Evolutionary conservation across 2,113 vertebrate species (phyloP), one percentile per base, ranked within the genome.

Genomic region (Xiphorhynchus elegans): DNA sequence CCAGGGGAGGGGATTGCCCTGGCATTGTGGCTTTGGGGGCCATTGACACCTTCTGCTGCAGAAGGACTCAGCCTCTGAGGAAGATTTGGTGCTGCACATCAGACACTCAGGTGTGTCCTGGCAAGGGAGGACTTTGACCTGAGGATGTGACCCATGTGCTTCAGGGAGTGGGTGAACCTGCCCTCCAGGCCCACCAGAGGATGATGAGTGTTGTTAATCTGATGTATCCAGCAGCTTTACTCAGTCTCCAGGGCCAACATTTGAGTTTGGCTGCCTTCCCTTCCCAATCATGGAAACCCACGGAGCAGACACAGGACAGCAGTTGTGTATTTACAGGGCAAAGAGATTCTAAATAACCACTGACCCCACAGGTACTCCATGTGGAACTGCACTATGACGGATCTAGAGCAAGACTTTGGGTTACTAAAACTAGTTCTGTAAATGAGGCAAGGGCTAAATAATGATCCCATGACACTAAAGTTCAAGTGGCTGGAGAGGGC

Each of bases 11-110:
- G 75, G 40, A 73, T 47, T 44, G 47, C 58, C 60, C 64, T 37
- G 62, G 44, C 46, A 11, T 90, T 91, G 74, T 96, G 60, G 59
- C 37, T 92, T 91, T 78, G 60, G 93, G 96, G 93, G 96, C 96
- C 96, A 96, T 46, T 24, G 66, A 63, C 7, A 31, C 76, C 76
- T 94, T 93, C 91, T 95, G 73, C 28, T 72, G 40, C 60, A 59
- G 81, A 58, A 84, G 67, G 68, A 80, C 58, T 77, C 63, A 42
- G 78, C 44, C 63, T 82, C 77, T 50, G 74, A 79, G 84, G 50
- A 67, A 60, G 50, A 81, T 42, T 73, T 73, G 92, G 70, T 89
- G 91, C 94, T 93, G 75, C 69, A 84, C 56, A 28, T 86, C 44
- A 63, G 88, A 72, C 56, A 2, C 64, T 81, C 76, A 40, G 55